Evolutionary conservation across 37 sponge, comb jelly and placozoan species (phyloP), one percentile per base, ranked within the genome.

Genomic region (Theonella swinhoei): DNA sequence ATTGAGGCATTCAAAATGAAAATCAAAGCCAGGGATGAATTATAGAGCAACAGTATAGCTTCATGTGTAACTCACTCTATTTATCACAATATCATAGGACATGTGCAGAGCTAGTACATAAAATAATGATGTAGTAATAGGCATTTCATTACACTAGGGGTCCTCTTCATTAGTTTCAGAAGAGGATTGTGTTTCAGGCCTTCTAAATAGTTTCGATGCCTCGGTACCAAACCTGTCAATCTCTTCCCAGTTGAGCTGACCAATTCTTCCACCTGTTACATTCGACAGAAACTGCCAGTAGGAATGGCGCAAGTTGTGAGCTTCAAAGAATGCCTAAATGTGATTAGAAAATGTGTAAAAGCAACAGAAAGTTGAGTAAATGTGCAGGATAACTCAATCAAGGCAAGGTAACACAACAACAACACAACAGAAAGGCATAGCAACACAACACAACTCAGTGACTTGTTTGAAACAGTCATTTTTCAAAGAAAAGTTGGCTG

Each of bases 251-350:
- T 83, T 83, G 20, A 83, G 7, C 35, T 67, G 54, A 4, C 47
- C 17, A 29, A 74, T 64, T 42, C 85, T 74, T 11, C 63, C 37
- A 5, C 43, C 2, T 0, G 85, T 77, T 31, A 64, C 37, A 7
- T 62, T 28, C 7, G 29, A 5, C 23, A 84, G 64, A 35, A 89
- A 89, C 4, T 34, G 22, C 39, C 41, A 80, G 76, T 89, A 89
- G 42, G 63, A 70, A 22, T 34, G 61, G 30, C 85, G 69, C 41
- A 89, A 25, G 33, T 80, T 79, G 59, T 84, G 83, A 39, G 80
- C 64, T 35, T 89, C 85, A 77, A 89, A 74, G 23, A 84, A 37
- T 17, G 76, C 75, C 90, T 89, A 68, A 20, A 77, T n/a, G 66
- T 36, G 64, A 14, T 31, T 8, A 19, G 22, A 35, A 14, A 70